Percentiles rank a stretch among this genome's conserved stretches.
Evolutionary conservation across 2,797 vertebrate genomes (phyloP).

Genomic region (Notamacropus eugenii): DNA sequence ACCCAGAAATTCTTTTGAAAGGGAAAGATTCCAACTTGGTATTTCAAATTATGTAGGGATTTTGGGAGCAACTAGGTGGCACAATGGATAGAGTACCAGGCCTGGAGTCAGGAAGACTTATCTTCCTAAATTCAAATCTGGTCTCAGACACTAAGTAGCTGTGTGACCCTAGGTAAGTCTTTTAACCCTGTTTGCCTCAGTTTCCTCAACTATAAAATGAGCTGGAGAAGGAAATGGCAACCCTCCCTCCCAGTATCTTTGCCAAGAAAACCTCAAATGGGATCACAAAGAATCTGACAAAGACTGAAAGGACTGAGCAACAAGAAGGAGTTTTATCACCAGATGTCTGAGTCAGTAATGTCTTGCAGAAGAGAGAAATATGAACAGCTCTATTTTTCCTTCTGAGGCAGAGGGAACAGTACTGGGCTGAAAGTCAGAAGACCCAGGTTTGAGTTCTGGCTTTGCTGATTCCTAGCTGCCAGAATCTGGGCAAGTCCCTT

Average conservation of each 20-base stretch:
- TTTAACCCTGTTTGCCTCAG: not conserved
- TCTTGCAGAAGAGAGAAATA: conserved; percentile 44
- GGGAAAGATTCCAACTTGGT: conserved; percentile 57
- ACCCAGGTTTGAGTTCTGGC: not conserved
- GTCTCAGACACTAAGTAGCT: not conserved
- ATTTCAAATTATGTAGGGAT: conserved; percentile 54
- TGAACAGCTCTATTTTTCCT: not conserved
- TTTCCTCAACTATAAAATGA: not conserved
- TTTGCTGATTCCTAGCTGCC: not conserved
- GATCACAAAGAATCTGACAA: no score
- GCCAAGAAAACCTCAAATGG: no score
- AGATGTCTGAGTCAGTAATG: conserved; percentile 1
- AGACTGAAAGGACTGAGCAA: not conserved
- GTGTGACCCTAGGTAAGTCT: not conserved
- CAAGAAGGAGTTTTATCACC: not conserved
- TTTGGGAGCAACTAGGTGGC: conserved; percentile 26
- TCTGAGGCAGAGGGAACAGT: not conserved
- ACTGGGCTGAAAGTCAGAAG: not conserved
- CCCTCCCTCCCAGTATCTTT: no score
- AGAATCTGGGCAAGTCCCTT: not conserved
- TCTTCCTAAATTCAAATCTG: not conserved
- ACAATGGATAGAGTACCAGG: not conserved
- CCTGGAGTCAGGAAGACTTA: not conserved
- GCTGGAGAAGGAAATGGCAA: not conserved
- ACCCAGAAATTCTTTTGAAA: conserved; percentile 75